Percentiles rank a stretch among this genome's conserved stretches.
Conservation (phyloP, 1,140 invertebrate species). For the Anagrus nilaparvatae region DNA sequence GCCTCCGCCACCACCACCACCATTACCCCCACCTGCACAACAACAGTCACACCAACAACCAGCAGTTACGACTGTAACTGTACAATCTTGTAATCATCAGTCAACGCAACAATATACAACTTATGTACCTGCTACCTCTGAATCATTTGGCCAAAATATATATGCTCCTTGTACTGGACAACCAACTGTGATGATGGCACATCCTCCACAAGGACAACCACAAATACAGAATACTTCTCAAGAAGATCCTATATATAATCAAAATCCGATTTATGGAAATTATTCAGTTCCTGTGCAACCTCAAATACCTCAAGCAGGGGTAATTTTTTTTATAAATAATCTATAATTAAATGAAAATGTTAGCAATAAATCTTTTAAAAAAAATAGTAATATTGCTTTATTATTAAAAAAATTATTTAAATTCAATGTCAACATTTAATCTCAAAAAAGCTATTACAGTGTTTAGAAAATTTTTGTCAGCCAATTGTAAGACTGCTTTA, state of each 20-base stretch:
- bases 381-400: too few relatives aligned
- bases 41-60: slow-evolving; percentile 21
- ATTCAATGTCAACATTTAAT: background rate
- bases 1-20: slow-evolving; percentile 5
- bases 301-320: slow-evolving; percentile 26
- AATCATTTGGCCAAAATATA: slow-evolving; percentile 29
- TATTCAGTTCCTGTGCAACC: slow-evolving; percentile 34
- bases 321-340: too few relatives aligned
- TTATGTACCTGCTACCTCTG: slow-evolving; percentile 32
- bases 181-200: slow-evolving; percentile 34
- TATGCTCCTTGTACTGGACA: slow-evolving; percentile 25
- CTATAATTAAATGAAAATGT: too few relatives aligned
- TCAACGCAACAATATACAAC: slow-evolving; percentile 27
- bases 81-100: slow-evolving; percentile 28
- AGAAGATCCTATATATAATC: slow-evolving; percentile 32
- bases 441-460: background rate
- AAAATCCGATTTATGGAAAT: slow-evolving; percentile 34
- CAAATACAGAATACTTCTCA: slow-evolving; percentile 23
- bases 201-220: slow-evolving; percentile 27
- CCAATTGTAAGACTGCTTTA: too few relatives aligned
- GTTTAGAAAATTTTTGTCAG: background rate
- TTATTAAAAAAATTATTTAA: background rate
- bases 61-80: slow-evolving; percentile 30
- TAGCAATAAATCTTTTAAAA: too few relatives aligned
- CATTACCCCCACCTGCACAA: background rate